These are phyloP conservation scores for Marcusenius ussheri DNA, from an alignment of 2,113 vertebrate genomes.

Conservation along the genomic window DNA sequence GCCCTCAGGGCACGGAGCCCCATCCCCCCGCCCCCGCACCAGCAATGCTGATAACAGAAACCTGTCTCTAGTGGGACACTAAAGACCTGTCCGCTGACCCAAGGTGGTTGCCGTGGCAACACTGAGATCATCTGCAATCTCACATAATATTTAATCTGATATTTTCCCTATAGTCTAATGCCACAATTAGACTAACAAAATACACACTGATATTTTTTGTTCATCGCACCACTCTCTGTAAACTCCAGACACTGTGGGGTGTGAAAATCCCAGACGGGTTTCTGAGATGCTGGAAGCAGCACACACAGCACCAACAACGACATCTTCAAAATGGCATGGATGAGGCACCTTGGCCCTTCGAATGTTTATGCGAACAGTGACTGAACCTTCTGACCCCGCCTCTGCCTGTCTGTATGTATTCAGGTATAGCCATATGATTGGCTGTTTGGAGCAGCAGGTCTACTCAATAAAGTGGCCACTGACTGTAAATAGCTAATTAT, in stretches of 20 bases:
- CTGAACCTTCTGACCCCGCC: not conserved
- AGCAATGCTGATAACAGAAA: not conserved
- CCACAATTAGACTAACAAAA: not conserved
- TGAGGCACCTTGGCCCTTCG: not conserved
- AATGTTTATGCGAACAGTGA: not conserved
- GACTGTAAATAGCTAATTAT: not conserved
- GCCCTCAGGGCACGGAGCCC: not conserved
- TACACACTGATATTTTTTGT: not conserved
- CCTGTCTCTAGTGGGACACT: not conserved
- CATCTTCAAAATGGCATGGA: not conserved
- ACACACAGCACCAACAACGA: not conserved
- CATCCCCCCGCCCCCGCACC: not conserved
- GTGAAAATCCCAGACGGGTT: not conserved
- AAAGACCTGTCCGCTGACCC: not conserved
- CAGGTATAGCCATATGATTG: not conserved
- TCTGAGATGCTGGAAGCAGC: not conserved
- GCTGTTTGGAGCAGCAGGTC: not conserved
- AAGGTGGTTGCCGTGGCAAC: not conserved
- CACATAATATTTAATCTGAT: not conserved
- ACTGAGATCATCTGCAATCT: not conserved
- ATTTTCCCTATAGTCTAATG: not conserved
- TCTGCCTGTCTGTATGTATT: not conserved
- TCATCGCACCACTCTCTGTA: not conserved
- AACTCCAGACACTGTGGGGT: not conserved
- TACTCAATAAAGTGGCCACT: not conserved